phyloP scores from a whole-genome alignment of 1,140 invertebrate genomes.

The Hormaphis cornu region DNA sequence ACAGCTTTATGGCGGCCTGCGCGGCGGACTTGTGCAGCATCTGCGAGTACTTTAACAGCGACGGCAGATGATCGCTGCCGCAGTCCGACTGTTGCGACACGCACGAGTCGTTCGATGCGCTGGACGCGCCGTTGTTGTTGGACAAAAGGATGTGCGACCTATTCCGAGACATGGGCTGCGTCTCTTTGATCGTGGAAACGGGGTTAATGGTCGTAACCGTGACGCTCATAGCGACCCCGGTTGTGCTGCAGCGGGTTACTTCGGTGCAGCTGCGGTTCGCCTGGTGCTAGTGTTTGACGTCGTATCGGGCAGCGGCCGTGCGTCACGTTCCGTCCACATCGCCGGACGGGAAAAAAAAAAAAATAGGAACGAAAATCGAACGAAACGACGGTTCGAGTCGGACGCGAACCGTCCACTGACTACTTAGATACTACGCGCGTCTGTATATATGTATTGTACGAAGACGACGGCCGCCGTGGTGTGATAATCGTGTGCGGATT shows the following conservation, averaged over 20 bases:
- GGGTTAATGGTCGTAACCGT: constrained; percentile 22
- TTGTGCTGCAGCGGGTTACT: not conserved
- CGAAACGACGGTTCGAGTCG: not conserved
- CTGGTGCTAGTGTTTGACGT: not conserved
- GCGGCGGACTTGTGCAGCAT: not conserved
- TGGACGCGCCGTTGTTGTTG: constrained; percentile 8
- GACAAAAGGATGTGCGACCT: constrained; percentile 17
- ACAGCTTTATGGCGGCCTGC: not conserved
- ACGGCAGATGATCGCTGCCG: constrained; percentile 14
- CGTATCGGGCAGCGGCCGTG: not conserved
- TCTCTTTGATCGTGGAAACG: constrained; percentile 23
- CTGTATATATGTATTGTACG: not conserved
- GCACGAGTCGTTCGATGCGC: constrained; percentile 11
- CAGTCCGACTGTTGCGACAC: constrained; percentile 17
- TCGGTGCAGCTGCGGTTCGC: not conserved
- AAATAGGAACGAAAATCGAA: too few relatives aligned
- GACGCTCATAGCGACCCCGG: constrained; percentile 9
- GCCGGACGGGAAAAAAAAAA: too few relatives aligned
- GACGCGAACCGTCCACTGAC: not conserved
- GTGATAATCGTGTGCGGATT: too few relatives aligned
- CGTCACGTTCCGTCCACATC: too few relatives aligned
- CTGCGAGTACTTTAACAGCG: constrained; percentile 14
- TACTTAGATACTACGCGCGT: not conserved
- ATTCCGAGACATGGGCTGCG: constrained; percentile 18
- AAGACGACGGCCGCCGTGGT: not conserved